Evolutionary conservation across 1,140 invertebrate species (phyloP).

Genomic region (Euwallacea similis): DNA sequence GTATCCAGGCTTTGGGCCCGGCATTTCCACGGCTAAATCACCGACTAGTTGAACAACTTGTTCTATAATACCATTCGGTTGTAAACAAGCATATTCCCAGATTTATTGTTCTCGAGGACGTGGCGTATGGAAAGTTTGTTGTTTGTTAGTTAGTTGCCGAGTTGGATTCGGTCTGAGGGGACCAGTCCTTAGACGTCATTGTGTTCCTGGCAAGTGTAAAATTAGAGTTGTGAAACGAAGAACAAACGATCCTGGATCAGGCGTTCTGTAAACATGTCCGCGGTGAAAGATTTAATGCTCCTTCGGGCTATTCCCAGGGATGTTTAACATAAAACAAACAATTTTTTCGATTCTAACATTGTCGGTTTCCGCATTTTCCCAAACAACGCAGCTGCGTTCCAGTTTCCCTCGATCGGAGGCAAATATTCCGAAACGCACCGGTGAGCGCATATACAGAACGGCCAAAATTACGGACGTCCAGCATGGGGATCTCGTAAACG

Average conservation of each 20-base stretch:
- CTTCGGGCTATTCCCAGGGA: slow-evolving; percentile 19
- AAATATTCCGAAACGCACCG: too few relatives aligned
- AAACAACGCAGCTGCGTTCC: background rate
- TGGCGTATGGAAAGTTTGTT: slow-evolving; percentile 23
- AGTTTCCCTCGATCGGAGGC: background rate
- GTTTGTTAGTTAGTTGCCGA: background rate
- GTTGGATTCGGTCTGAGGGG: background rate
- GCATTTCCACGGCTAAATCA: slow-evolving; percentile 35
- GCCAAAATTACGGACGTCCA: background rate
- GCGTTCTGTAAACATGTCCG: slow-evolving; percentile 12
- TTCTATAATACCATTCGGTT: slow-evolving; percentile 39
- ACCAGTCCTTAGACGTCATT: too few relatives aligned
- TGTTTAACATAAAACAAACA: slow-evolving; percentile 28
- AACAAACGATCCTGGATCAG: background rate
- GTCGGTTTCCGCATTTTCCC: slow-evolving; percentile 2
- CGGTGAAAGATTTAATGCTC: slow-evolving; percentile 24
- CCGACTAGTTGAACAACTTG: slow-evolving; percentile 37
- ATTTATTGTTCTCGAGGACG: slow-evolving; percentile 30
- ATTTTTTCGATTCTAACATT: slow-evolving; percentile 24
- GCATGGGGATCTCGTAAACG: background rate
- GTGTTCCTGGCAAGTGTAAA: too few relatives aligned
- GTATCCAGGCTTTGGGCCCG: slow-evolving; percentile 32
- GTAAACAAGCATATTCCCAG: slow-evolving; percentile 38
- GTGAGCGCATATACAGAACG: background rate
- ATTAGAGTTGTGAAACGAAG: too few relatives aligned